Evolutionary conservation across 2,888 invertebrate genomes (phyloP).

Genomic region (Synergus umbraculus): DNA sequence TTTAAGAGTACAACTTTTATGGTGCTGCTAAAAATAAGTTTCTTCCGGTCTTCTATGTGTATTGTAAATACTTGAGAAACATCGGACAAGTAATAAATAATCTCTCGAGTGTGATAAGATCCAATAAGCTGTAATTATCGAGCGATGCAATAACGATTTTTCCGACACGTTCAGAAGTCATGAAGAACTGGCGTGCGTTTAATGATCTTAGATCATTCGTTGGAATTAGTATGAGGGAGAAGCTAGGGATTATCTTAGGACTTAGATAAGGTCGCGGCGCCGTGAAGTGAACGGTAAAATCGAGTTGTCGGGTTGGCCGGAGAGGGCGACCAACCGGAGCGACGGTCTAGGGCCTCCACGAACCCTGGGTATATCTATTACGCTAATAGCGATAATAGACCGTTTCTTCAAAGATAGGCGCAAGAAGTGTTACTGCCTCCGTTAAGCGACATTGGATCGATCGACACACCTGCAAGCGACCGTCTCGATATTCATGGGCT

Average conservation of each 20-base stretch:
- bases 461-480: slow-evolving; percentile 54
- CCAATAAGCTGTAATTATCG: slow-evolving; percentile 6
- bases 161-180: slow-evolving; percentile 32
- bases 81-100: neutral
- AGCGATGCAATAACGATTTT: slow-evolving; percentile 25
- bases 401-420: slow-evolving; percentile 61
- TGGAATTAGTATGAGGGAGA: slow-evolving; percentile 63
- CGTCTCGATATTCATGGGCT: slow-evolving; percentile 33
- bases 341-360: slow-evolving; percentile 48
- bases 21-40: no score
- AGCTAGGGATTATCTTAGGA: slow-evolving; percentile 49
- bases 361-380: slow-evolving; percentile 62
- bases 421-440: slow-evolving; percentile 54
- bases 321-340: slow-evolving; percentile 55
- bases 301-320: slow-evolving; percentile 45
- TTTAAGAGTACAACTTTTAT: neutral
- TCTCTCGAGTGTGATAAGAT: neutral
- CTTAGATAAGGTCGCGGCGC: slow-evolving; percentile 53
- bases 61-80: neutral
- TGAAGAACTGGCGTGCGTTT: slow-evolving; percentile 56
- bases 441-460: slow-evolving; percentile 50
- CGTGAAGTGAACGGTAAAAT: slow-evolving; percentile 59
- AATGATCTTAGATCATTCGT: slow-evolving; percentile 67
- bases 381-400: slow-evolving; percentile 70
- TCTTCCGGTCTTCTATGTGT: neutral